These are phyloP conservation scores for Garra rufa DNA, from an alignment of 2,113 vertebrate species.

Conservation along the genomic window DNA sequence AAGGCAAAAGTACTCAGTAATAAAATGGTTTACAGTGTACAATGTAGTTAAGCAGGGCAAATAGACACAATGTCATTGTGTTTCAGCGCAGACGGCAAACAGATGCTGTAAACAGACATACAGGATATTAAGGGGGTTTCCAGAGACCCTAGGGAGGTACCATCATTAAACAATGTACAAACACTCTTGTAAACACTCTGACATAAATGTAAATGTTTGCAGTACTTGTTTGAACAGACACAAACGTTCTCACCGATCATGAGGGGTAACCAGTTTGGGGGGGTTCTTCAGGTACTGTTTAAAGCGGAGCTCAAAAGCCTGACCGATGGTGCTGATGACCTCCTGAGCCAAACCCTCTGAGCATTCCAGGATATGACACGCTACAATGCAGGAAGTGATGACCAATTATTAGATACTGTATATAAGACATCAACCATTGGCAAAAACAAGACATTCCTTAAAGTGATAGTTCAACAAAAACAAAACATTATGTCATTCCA, in stretches of 20 bases:
- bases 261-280: slow-evolving; percentile 94
- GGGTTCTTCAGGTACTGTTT: slow-evolving; percentile 99
- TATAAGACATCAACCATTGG: neutral
- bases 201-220: neutral
- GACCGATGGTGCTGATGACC: slow-evolving; percentile 98
- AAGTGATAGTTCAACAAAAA: neutral
- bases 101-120: neutral
- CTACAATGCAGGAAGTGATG: slow-evolving; percentile 66
- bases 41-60: neutral
- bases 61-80: neutral
- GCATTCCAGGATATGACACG: slow-evolving; percentile 97
- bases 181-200: neutral
- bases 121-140: neutral
- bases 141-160: neutral
- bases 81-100: neutral
- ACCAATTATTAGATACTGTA: neutral
- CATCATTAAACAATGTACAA: neutral
- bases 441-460: neutral
- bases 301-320: slow-evolving; percentile 96
- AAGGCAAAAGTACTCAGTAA: neutral
- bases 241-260: slow-evolving; percentile 84
- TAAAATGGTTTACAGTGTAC: neutral
- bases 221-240: neutral
- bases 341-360: slow-evolving; percentile 95
- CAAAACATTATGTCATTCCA: neutral